Evolutionary conservation across 2,113 vertebrate genomes (phyloP), one percentile per base, ranked within the genome.

Genomic region (Naja naja): DNA sequence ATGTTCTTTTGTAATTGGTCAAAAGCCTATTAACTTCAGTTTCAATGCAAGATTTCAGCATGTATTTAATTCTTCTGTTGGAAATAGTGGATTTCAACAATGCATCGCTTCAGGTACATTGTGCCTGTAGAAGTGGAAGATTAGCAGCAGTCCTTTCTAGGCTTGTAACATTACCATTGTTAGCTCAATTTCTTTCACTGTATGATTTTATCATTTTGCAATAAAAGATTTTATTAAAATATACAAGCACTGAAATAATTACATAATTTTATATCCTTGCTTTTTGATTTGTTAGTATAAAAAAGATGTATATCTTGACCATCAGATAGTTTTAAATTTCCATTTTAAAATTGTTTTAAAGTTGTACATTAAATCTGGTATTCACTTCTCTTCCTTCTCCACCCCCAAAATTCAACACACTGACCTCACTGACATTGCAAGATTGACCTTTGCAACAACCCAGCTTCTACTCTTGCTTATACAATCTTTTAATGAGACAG

Each of bases 401-500:
- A 81, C 74, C 74, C 64, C 5, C 60, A 69, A 93, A 54, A 88
- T 1, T 14, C 45, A 54, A 7, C 81, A 14, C 25, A 0, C 45
- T 94, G 88, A 55, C 47, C 93, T 7, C 58, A 53, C 47, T 23
- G 58, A 11, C 4, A 93, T 89, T 95, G 23, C 69, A 89, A 49
- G 60, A 25, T n/a, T n/a, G 8, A 85, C 56, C 11, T 47, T 45
- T 56, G 16, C 47, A 81, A 54, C 53, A 39, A 22, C 56, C 12
- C 23, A 88, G 81, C 55, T 49, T 56, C 25, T 53, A 53, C 25
- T 54, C 60, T 23, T 64, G 45, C 10, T 85, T 18, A 43, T 10
- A 58, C 30, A 20, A n/a, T 52, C 11, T 7, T n/a, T 87, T 88
- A 87, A 58, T 92, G 18, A 53, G 3, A 88, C 14, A 85, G 88